Percentiles rank a stretch among this genome's conserved stretches.
Conservation (phyloP, 2,888 invertebrate species). For the Bugulina stolonifera region DNA sequence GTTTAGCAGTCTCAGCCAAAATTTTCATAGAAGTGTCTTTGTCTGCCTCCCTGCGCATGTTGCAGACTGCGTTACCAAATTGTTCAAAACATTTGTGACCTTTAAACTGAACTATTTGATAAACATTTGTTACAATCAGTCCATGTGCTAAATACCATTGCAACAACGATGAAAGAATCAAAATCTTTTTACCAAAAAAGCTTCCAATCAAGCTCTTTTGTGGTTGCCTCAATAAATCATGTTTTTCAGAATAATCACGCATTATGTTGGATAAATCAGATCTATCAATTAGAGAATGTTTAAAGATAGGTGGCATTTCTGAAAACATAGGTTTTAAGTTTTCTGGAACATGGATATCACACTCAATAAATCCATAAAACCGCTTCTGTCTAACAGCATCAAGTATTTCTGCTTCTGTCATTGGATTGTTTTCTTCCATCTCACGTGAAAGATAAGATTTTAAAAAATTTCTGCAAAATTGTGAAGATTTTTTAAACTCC, state of each 20-base stretch:
- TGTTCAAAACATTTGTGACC: neutral
- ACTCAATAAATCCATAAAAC: constrained; percentile 1
- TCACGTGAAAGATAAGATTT: neutral
- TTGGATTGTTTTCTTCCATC: neutral
- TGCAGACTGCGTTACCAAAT: neutral
- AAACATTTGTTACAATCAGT: neutral
- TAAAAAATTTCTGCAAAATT: neutral
- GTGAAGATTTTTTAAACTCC: neutral
- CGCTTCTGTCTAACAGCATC: neutral
- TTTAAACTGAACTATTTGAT: neutral
- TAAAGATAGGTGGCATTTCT: constrained; percentile 1
- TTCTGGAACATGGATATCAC: neutral
- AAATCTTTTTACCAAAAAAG: neutral
- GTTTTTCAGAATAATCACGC: neutral
- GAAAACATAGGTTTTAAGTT: neutral
- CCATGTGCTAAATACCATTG: neutral
- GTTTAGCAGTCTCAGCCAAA: neutral
- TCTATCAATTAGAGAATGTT: neutral
- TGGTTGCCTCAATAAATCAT: neutral
- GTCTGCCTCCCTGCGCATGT: neutral
- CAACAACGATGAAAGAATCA: neutral
- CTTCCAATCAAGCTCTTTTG: neutral
- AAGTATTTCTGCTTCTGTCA: neutral
- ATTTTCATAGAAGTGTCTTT: neutral
- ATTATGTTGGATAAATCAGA: neutral